A percentile compares a stretch with the other conserved stretches of the same genome.
Conservation (phyloP, 2,113 vertebrate species). For the Rhea americana region DNA sequence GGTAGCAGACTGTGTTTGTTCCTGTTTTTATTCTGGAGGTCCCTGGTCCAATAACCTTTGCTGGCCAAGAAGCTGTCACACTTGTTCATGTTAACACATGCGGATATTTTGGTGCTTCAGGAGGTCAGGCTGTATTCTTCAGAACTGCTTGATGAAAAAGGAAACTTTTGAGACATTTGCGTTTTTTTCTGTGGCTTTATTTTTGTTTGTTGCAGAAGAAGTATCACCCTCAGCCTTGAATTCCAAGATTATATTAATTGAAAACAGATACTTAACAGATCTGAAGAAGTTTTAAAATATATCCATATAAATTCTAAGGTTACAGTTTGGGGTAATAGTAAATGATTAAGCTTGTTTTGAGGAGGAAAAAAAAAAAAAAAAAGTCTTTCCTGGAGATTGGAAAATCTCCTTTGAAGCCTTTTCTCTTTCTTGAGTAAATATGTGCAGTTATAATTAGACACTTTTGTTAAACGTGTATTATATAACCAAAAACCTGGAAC, state of each 20-base stretch:
- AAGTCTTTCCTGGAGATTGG: neutral
- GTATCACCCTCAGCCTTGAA: neutral
- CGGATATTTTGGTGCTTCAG: neutral
- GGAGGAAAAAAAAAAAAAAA: neutral
- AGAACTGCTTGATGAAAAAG: neutral
- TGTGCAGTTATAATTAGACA: constrained; percentile 40
- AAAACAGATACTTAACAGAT: neutral
- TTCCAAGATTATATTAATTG: neutral
- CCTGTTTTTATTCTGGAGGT: neutral
- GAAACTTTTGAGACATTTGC: neutral
- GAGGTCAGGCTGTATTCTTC: neutral
- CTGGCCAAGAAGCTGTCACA: neutral
- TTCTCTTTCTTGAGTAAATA: constrained; percentile 52
- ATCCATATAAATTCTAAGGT: neutral
- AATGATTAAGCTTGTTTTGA: neutral
- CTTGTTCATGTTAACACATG: neutral
- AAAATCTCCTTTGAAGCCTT: constrained; percentile 46
- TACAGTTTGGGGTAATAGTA: neutral
- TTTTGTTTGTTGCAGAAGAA: neutral
- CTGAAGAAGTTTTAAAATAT: neutral
- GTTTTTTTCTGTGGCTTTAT: neutral
- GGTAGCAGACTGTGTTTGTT: neutral
- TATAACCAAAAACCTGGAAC: constrained; percentile 50
- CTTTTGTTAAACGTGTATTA: constrained; percentile 49
- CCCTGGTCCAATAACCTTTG: neutral